These are phyloP conservation scores for Hylaeus anthracinus DNA, from an alignment of 1,140 invertebrate genomes.

Conservation along the genomic window DNA sequence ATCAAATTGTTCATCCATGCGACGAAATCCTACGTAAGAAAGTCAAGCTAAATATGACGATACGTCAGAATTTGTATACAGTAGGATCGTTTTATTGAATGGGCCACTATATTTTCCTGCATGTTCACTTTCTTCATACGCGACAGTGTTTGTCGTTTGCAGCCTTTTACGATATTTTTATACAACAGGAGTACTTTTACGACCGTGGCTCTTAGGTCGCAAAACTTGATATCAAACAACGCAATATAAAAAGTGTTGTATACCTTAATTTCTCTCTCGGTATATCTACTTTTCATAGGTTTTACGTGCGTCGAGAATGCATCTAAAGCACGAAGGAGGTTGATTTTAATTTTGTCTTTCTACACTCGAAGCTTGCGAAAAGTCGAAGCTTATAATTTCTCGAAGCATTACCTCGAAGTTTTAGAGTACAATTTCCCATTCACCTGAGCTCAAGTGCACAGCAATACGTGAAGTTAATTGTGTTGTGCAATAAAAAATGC, in stretches of 20 bases:
- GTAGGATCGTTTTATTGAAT: too few relatives aligned
- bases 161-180: background rate
- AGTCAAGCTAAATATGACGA: too few relatives aligned
- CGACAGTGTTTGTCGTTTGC: too few relatives aligned
- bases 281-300: background rate
- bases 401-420: background rate
- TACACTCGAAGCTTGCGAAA: background rate
- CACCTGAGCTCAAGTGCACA: background rate
- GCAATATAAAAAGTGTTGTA: conserved; percentile 16
- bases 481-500: too few relatives aligned
- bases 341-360: background rate
- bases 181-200: conserved; percentile 13
- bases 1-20: too few relatives aligned
- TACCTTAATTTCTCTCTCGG: background rate
- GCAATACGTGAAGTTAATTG: too few relatives aligned
- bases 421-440: background rate
- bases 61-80: too few relatives aligned
- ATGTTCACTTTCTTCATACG: too few relatives aligned
- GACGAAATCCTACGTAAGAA: too few relatives aligned
- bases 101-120: too few relatives aligned
- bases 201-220: background rate
- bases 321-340: too few relatives aligned
- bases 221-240: background rate
- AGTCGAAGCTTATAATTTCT: background rate
- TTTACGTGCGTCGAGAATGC: background rate